Evolutionary conservation across 2,888 invertebrate genomes (phyloP), one percentile per base, ranked within the genome.

Genomic region (Drosophila sordidula): DNA sequence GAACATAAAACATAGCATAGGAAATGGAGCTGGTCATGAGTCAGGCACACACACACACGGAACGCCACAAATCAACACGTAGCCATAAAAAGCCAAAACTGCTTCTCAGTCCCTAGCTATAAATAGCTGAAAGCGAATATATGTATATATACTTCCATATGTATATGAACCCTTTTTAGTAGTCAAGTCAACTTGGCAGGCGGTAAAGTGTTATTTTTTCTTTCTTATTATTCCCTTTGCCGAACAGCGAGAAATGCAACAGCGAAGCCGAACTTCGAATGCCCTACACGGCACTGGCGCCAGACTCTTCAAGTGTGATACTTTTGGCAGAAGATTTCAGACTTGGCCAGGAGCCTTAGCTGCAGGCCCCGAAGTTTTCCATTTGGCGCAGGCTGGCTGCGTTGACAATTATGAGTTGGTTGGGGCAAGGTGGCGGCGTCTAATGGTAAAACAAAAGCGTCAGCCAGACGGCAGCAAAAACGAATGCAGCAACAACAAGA

Each of bases 381-480:
- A n/a, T 16, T 29, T 18, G 29, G 29, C 6, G 8, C 1, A 3
- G 8, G 29, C 29, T 29, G 29, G 29, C 0, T 12, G 8, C n/a
- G 70, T 74, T 80, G 78, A 78, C 81, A 89, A 81, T 87, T 83
- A 85, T 80, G 82, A 79, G 70, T 39, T 71, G 67, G 57, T 44
- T 44, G 9, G 22, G 39, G 41, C 22, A 32, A n/a, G 38, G 42
- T 36, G 29, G 29, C 6, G 47, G 49, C 41, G 64, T 62, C 64
- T 65, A 67, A 71, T 84, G 71, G 58, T 58, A 56, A 74, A 80
- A 80, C 78, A 78, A 74, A 71, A 62, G 65, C 76, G 44, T 46
- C 41, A 49, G 44, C 45, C 67, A 67, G 63, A 61, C 67, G 72
- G 47, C 61, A 44, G 50, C 64, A 62, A 70, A 55, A 69, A 67